These are phyloP conservation scores for Eilema griseolum DNA, from an alignment of 2,888 invertebrate species.

Conservation along the genomic window DNA sequence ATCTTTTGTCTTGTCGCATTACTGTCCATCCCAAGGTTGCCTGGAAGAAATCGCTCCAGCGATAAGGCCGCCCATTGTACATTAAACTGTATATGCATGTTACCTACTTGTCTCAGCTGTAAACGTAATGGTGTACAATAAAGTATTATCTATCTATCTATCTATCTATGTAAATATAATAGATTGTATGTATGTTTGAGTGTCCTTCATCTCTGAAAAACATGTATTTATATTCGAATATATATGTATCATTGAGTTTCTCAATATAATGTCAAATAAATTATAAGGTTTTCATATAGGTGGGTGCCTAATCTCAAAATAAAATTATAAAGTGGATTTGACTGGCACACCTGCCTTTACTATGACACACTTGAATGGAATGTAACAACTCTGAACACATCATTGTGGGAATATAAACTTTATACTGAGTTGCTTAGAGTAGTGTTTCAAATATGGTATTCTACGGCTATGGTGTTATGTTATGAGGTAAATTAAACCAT, in stretches of 20 bases:
- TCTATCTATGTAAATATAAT: too few species aligned
- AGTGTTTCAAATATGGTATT: conserved; percentile 23
- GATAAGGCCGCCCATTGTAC: too few species aligned
- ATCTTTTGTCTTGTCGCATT: too few species aligned
- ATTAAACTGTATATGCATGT: too few species aligned
- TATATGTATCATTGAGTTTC: not conserved
- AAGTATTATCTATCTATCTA: too few species aligned
- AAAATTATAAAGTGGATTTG: conserved; percentile 66
- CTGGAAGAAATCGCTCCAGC: too few species aligned
- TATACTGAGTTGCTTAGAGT: conserved; percentile 9
- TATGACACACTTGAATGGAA: conserved; percentile 21
- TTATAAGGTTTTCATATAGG: conserved; percentile 38
- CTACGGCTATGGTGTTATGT: conserved; percentile 43
- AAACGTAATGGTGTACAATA: not conserved
- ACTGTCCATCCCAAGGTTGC: too few species aligned
- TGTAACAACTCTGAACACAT: conserved; percentile 7
- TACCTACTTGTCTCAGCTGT: too few species aligned
- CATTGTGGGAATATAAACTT: conserved; percentile 24
- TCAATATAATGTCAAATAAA: conserved; percentile 4
- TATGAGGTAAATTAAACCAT: conserved; percentile 46
- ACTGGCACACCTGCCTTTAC: conserved; percentile 64
- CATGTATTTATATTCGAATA: not conserved
- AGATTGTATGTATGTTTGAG: too few species aligned
- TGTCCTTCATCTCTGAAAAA: not conserved
- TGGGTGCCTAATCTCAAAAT: conserved; percentile 55